These are phyloP conservation scores for Calephelis perditalis DNA, from an alignment of 2,888 invertebrate genomes.

Conservation along the genomic window DNA sequence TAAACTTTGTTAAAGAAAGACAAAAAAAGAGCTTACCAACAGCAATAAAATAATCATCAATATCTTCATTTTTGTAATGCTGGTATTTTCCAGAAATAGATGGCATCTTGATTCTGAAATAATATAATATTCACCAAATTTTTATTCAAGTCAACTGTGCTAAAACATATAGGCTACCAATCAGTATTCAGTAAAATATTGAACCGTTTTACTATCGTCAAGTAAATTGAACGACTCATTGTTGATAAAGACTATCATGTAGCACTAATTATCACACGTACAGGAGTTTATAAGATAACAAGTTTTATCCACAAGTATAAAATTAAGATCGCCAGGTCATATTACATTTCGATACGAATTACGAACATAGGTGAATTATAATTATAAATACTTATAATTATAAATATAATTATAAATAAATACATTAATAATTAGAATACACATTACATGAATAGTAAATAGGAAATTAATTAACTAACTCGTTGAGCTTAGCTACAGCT, in stretches of 20 bases:
- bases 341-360: too few relatives aligned
- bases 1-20: too few relatives aligned
- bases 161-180: too few relatives aligned
- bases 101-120: constrained; percentile 57
- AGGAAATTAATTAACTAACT: too few relatives aligned
- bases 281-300: neutral
- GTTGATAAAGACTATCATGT: constrained; percentile 7
- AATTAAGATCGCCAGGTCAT: constrained; percentile 1
- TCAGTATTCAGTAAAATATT: too few relatives aligned
- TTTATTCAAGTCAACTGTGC: too few relatives aligned
- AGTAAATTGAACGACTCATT: neutral
- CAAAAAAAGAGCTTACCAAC: constrained; percentile 66
- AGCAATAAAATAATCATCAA: constrained; percentile 81
- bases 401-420: neutral
- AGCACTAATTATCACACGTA: constrained; percentile 6
- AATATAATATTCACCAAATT: neutral
- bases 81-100: constrained; percentile 80
- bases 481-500: too few relatives aligned
- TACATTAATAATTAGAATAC: too few relatives aligned
- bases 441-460: too few relatives aligned
- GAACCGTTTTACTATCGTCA: neutral
- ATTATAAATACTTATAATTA: too few relatives aligned
- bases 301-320: neutral
- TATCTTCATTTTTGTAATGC: constrained; percentile 81
- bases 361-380: too few relatives aligned